Base-by-base conservation (phyloP, 2,797 vertebrate genomes). In the Alcedo atthis region DNA sequence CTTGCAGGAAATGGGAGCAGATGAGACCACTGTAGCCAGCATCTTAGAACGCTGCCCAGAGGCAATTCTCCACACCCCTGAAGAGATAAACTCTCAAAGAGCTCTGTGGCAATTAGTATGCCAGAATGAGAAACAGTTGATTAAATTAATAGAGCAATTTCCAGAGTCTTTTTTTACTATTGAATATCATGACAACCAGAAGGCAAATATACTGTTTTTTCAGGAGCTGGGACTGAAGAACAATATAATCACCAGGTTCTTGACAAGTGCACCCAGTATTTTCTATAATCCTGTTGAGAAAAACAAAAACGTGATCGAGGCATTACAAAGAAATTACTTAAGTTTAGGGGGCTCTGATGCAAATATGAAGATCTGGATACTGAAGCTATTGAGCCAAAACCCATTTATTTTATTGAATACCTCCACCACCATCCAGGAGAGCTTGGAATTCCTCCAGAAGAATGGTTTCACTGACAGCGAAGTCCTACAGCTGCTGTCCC, bases 371-470 rank as follows among this genome's bases (percentile, higher is more conserved):
- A 96, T 98, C 75, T 99, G 99, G 99, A 97, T 99, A 68, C 98
- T 99, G 85, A 99, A 99, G 94, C 95, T 99, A 82, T 94, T 99
- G 92, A 99, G 98, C 96, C 99, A 99, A 96, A 99, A 99, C 94
- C 98, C 98, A 5, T 99, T 98, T 94, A 97, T 99, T 91, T 98
- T 99, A 83, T 97, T 98, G 85, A 99, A 98, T 79, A 96, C 97
- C 20, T 96, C 98, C 5, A 92, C 96, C 2, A 53, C 95, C 40
- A 93, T 99, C 78, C 93, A 90, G 54, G 97, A 98, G 53, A 99
- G 98, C 83, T 75, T 99, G 80, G 92, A 93, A 62, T 99, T 99
- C 96, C 97, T 99, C 73, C 98, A 97, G 63, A 96, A 97, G 78
- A 96, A 94, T 63, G 97, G 98, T 78, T 99, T 99, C 96, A 97